A percentile compares a stretch with the other conserved stretches of the same genome.
phyloP scores from a whole-genome alignment of 2,113 vertebrate species.

The Ammospiza nelsoni region DNA sequence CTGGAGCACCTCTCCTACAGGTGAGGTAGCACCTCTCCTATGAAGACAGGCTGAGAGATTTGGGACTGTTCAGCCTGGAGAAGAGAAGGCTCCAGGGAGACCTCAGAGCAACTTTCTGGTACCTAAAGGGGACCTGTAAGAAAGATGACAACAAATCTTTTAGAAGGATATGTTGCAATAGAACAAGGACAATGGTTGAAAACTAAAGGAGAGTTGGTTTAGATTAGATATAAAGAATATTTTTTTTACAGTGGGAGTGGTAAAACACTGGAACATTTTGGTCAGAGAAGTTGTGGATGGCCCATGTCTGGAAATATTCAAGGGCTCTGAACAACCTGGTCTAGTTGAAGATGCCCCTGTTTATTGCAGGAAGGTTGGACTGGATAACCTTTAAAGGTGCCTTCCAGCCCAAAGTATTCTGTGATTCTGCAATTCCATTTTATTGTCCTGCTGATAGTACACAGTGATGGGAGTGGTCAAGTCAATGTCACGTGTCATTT shows the following conservation, averaged over 20 bases:
- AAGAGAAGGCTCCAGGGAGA: not conserved
- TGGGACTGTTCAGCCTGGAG: not conserved
- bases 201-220: not conserved
- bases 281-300: not conserved
- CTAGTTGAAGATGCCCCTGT: not conserved
- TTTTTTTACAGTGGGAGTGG: not conserved
- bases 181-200: not conserved
- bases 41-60: not conserved
- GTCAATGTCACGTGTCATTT: not conserved
- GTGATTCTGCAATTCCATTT: not conserved
- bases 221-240: not conserved
- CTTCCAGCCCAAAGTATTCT: not conserved
- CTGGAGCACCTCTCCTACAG: not conserved
- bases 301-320: not conserved
- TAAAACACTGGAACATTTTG: not conserved
- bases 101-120: not conserved
- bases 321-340: not conserved
- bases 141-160: not conserved
- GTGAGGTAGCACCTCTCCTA: not conserved
- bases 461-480: not conserved
- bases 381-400: not conserved
- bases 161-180: not conserved
- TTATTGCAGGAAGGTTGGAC: not conserved
- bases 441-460: not conserved
- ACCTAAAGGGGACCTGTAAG: not conserved